A percentile compares a stretch with the other conserved stretches of the same genome.
Conservation (phyloP, 2,888 invertebrate species). For the Serripes groenlandicus region DNA sequence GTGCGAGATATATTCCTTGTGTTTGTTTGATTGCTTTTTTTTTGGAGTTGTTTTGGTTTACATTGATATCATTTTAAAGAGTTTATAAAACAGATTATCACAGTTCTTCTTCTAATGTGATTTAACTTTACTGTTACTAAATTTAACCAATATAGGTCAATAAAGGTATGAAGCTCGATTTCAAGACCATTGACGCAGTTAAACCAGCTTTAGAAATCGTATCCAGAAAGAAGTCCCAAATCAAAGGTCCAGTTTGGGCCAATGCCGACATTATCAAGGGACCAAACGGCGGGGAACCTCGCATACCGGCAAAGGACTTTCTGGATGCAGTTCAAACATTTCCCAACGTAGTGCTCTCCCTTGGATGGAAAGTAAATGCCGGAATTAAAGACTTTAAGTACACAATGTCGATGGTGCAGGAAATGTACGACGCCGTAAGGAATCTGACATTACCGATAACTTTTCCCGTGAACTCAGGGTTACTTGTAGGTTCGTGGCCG, state of each 20-base stretch:
- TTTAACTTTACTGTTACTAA: too few relatives aligned
- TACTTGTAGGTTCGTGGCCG: slow-evolving; percentile 90
- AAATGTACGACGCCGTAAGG: slow-evolving; percentile 80
- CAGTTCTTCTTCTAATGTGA: too few relatives aligned
- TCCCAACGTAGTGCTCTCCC: slow-evolving; percentile 90
- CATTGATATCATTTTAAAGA: too few relatives aligned
- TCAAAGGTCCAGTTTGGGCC: slow-evolving; percentile 91
- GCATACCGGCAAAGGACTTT: slow-evolving; percentile 90
- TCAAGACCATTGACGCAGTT: slow-evolving; percentile 92
- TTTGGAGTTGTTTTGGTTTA: too few relatives aligned
- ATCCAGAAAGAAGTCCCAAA: slow-evolving; percentile 33
- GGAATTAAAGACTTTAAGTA: slow-evolving; percentile 89
- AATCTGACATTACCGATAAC: slow-evolving; percentile 91
- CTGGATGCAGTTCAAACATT: slow-evolving; percentile 87
- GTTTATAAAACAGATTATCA: too few relatives aligned
- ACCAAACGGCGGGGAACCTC: slow-evolving; percentile 89
- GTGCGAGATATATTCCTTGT: too few relatives aligned
- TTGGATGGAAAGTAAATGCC: slow-evolving; percentile 95
- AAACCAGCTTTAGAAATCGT: slow-evolving; percentile 82
- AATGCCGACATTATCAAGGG: slow-evolving; percentile 95
- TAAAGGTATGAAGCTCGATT: slow-evolving; percentile 93
- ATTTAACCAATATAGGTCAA: slow-evolving; percentile 63
- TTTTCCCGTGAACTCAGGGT: slow-evolving; percentile 92
- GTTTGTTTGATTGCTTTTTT: too few relatives aligned
- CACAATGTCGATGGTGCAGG: slow-evolving; percentile 89